These are phyloP conservation scores for Myrmecophaga tridactyla DNA, from an alignment of 2,113 vertebrate genomes.

Conservation along the genomic window DNA sequence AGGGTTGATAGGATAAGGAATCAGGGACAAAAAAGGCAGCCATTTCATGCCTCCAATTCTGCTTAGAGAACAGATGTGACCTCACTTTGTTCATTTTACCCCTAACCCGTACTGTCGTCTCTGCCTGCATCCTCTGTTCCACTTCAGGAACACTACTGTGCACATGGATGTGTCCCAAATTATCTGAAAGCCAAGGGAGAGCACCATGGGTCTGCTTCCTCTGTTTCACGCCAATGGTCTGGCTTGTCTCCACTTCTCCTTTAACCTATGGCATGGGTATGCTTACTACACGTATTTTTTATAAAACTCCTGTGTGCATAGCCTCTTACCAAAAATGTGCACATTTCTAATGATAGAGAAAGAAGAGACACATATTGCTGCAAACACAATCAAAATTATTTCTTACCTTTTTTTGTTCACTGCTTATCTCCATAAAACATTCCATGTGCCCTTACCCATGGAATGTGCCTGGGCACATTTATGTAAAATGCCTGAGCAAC, in stretches of 20 bases:
- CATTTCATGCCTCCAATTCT: background rate
- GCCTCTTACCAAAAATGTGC: background rate
- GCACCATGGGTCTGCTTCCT: background rate
- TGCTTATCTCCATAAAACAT: background rate
- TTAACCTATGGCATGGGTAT: background rate
- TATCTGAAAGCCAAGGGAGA: background rate
- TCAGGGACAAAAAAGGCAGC: background rate
- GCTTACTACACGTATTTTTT: background rate
- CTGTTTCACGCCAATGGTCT: background rate
- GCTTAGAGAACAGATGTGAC: background rate
- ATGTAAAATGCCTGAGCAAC: too few relatives aligned
- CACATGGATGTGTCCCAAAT: background rate
- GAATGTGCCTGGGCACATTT: too few relatives aligned
- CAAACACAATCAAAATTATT: conserved; percentile 2
- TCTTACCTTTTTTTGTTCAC: background rate
- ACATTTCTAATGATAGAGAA: background rate
- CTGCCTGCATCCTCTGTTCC: too few relatives aligned
- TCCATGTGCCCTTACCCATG: background rate
- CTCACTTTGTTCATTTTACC: background rate
- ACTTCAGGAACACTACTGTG: background rate
- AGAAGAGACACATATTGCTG: background rate
- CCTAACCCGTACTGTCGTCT: background rate
- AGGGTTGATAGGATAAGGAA: background rate
- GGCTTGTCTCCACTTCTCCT: background rate
- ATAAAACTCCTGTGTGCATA: background rate